Evolutionary conservation across 2,113 vertebrate genomes (phyloP).

Genomic region (Tursiops truncatus): DNA sequence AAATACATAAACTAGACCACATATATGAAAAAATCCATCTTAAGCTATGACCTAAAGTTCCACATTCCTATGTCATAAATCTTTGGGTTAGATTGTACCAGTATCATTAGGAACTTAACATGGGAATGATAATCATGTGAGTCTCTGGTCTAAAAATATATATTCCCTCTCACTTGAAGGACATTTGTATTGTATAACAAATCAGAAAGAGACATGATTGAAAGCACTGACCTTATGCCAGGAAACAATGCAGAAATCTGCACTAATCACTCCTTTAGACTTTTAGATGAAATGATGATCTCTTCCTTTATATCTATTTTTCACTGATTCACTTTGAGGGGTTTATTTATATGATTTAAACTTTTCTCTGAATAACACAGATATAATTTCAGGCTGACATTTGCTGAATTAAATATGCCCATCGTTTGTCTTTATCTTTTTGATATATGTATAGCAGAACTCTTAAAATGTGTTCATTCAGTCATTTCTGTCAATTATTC

Average conservation of each 20-base stretch:
- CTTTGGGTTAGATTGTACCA: neutral
- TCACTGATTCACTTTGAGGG: neutral
- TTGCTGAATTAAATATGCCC: conserved; percentile 26
- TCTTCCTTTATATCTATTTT: neutral
- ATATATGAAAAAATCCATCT: neutral
- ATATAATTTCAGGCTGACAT: conserved; percentile 1
- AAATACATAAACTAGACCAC: neutral
- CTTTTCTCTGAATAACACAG: conserved; percentile 8
- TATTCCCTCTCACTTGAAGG: neutral
- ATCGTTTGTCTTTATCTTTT: conserved; percentile 44
- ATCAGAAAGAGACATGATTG: neutral
- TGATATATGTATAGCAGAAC: neutral
- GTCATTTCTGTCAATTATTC: conserved; percentile 23
- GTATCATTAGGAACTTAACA: neutral
- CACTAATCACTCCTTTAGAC: neutral
- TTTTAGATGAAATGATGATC: neutral
- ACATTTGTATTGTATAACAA: neutral
- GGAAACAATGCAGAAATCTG: neutral
- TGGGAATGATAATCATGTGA: neutral
- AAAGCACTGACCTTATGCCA: neutral
- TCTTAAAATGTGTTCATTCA: conserved; percentile 11
- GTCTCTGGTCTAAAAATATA: neutral
- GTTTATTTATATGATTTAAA: neutral
- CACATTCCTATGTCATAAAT: neutral
- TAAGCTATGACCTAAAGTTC: neutral